A percentile compares a stretch with the other conserved stretches of the same genome.
phyloP scores from a whole-genome alignment of 2,797 vertebrate species.

The Coregonus sp. region DNA sequence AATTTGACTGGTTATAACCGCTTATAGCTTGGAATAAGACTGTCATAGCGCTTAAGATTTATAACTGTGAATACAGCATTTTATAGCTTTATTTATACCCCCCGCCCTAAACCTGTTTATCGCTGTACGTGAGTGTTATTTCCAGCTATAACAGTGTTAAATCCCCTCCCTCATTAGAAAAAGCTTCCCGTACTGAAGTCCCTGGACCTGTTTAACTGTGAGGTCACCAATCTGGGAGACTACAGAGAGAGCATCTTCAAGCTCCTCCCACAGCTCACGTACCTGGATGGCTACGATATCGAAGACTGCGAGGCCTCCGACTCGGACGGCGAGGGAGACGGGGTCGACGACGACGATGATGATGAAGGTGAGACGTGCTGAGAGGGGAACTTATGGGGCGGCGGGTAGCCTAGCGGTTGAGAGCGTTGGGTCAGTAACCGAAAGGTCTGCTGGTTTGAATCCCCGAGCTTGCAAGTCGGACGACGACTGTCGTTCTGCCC shows the following conservation, averaged over 20 bases:
- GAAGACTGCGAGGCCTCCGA: conserved; percentile 87
- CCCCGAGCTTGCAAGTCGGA: too few relatives aligned
- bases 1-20: too few relatives aligned
- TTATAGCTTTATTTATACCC: background rate
- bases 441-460: too few relatives aligned
- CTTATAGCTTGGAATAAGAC: too few relatives aligned
- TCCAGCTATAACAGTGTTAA: background rate
- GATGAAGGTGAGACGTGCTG: conserved; percentile 43
- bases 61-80: background rate
- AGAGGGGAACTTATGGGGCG: too few relatives aligned
- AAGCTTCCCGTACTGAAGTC: conserved; percentile 89
- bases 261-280: conserved; percentile 88
- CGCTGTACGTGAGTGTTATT: too few relatives aligned
- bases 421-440: too few relatives aligned
- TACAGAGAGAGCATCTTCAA: conserved; percentile 90
- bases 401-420: too few relatives aligned
- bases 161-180: conserved; percentile 75
- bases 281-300: conserved; percentile 88
- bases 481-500: too few relatives aligned
- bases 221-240: conserved; percentile 88
- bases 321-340: conserved; percentile 84
- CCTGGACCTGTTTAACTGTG: conserved; percentile 92
- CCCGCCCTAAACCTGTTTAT: too few relatives aligned
- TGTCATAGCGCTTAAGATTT: background rate
- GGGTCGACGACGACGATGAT: conserved; percentile 68